A percentile compares a stretch with the other conserved stretches of the same genome.
Conservation (phyloP, 2,888 invertebrate species). For the Cephus sareptanus region DNA sequence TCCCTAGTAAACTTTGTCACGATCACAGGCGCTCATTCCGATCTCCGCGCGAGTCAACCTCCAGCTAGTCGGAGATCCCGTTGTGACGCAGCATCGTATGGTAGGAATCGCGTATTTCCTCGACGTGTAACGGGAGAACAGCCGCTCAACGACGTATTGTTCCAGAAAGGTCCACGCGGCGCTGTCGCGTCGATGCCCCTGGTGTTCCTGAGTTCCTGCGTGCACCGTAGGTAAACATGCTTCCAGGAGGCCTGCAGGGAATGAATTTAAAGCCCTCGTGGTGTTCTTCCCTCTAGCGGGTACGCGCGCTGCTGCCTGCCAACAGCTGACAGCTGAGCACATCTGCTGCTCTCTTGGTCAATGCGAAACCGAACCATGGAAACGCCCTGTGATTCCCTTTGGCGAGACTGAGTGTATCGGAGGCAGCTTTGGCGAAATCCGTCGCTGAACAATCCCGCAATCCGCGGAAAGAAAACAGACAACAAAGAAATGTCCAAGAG, state of each 20-base stretch:
- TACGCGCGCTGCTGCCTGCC: not conserved
- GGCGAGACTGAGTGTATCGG: not conserved
- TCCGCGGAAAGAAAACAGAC: no score
- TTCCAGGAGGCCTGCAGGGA: not conserved
- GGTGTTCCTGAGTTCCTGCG: not conserved
- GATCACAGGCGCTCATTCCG: not conserved
- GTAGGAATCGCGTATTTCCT: not conserved
- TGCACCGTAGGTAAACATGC: not conserved
- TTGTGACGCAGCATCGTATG: not conserved
- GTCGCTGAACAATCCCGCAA: no score
- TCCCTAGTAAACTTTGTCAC: not conserved
- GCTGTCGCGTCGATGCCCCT: not conserved
- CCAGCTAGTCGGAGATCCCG: not conserved
- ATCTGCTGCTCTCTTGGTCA: not conserved
- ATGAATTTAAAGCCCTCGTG: not conserved
- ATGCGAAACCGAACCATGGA: not conserved
- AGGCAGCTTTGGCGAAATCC: not conserved
- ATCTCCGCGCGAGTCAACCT: not conserved
- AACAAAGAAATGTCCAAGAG: not conserved
- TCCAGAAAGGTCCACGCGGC: not conserved
- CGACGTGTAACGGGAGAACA: not conserved
- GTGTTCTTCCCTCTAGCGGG: not conserved
- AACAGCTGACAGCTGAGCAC: not conserved
- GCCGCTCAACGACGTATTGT: not conserved
- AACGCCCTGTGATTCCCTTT: not conserved